Conservation (phyloP, 2,888 invertebrate species). For the Plagodis pulveraria region DNA sequence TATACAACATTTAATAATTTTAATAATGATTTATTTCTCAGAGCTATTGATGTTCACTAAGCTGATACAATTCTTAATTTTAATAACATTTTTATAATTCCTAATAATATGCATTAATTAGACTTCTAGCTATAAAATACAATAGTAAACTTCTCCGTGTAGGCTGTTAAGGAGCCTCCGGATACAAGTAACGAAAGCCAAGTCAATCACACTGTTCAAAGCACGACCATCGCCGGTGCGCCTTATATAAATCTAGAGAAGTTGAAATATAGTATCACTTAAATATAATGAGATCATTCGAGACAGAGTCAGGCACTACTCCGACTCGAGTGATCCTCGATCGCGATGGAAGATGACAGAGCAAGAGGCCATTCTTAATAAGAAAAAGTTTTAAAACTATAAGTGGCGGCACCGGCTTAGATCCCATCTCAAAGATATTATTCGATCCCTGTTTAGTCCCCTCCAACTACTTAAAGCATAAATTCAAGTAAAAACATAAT, state of each 20-base stretch:
- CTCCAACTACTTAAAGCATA: constrained; percentile 70
- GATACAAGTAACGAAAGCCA: constrained; percentile 51
- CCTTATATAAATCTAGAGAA: constrained; percentile 29
- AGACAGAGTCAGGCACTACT: constrained; percentile 30
- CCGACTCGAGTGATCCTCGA: constrained; percentile 4
- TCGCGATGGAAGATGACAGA: constrained; percentile 24
- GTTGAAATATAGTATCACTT: constrained; percentile 33
- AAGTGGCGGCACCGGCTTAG: constrained; percentile 49
- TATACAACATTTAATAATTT: constrained; percentile 83
- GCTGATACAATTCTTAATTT: constrained; percentile 83
- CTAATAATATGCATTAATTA: constrained; percentile 85
- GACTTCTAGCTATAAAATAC: constrained; percentile 84
- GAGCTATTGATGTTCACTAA: constrained; percentile 85
- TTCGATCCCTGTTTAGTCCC: constrained; percentile 76
- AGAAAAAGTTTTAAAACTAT: constrained; percentile 35
- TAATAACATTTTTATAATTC: constrained; percentile 81
- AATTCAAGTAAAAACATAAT: constrained; percentile 57
- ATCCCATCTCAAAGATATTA: constrained; percentile 51
- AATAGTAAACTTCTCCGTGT: constrained; percentile 73
- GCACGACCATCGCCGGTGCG: constrained; percentile 37
- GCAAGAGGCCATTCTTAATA: constrained; percentile 28
- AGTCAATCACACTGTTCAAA: constrained; percentile 41
- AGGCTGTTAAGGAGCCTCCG: constrained; percentile 62
- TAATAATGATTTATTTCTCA: constrained; percentile 82
- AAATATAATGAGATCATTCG: constrained; percentile 23